Evolutionary conservation across 2,888 invertebrate genomes (phyloP), one percentile per base, ranked within the genome.

Genomic region (Selenia dentaria): DNA sequence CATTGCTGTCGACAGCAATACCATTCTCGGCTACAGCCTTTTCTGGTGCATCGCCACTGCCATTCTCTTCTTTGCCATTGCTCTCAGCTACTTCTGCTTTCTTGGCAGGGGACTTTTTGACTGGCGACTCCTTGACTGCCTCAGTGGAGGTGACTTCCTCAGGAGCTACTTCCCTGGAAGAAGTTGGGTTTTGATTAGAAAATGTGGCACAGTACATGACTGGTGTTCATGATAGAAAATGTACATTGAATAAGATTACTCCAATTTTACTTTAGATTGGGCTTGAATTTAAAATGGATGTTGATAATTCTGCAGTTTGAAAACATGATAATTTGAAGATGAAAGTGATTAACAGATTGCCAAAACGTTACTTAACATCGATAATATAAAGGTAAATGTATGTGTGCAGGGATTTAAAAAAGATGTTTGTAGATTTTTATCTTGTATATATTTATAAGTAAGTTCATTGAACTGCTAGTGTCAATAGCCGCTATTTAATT

Each of bases 81-180:
- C 91, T 91, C 59, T 90, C 88, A 12, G 78, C 67, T 5, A 64
- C 77, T 49, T 91, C 92, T 0, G 72, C 82, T 69, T 93, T 93
- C 67, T 91, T 91, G 44, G 81, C 81, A 8, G 91, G 91, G 11
- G 91, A 87, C 62, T 91, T 91, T 69, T 91, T 91, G 4, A 91
- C 86, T 56, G 91, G 91, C 3, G 89, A 90, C 62, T 91, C 91
- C 58, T 90, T 91, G 1, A 53, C 83, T 50, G 53, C 83, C 54
- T 90, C 90, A 14, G 88, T 86, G 8, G 90, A 90, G 62, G 83
- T 76, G n/a, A 89, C 90, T 66, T 89, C 90, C 65, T 90, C 90
- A 6, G 89, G 64, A n/a, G 74, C 84, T 53, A 72, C 83, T 60
- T 87, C 87, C 43, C 90, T 90, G 83, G 34, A 90, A 88, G 59